phyloP scores from a whole-genome alignment of 2,113 vertebrate species.

The Corythornis cristatus region DNA sequence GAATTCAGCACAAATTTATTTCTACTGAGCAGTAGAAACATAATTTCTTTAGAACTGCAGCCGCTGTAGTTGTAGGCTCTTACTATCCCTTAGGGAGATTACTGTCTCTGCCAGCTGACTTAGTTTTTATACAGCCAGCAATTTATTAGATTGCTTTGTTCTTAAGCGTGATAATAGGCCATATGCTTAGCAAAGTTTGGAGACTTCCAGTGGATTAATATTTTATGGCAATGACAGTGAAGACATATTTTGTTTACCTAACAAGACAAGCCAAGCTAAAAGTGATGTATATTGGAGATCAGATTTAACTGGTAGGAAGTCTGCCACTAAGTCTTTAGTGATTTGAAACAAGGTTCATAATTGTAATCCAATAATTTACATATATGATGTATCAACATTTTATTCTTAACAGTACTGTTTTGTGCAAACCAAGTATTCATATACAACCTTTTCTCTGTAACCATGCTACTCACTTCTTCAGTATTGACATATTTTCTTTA shows the following conservation, averaged over 20 bases:
- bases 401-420: constrained; percentile 10
- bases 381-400: constrained; percentile 51
- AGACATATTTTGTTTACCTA: constrained; percentile 88
- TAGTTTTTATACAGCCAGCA: constrained; percentile 81
- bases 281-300: constrained; percentile 72
- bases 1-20: constrained; percentile 77
- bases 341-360: constrained; percentile 60
- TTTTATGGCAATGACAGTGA: constrained; percentile 84
- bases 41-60: constrained; percentile 80
- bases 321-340: constrained; percentile 69
- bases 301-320: constrained; percentile 67
- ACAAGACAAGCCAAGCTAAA: constrained; percentile 80
- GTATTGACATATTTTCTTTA: not conserved
- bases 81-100: constrained; percentile 82
- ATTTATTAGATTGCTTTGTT: constrained; percentile 87
- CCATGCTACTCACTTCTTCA: not conserved
- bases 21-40: constrained; percentile 73
- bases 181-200: constrained; percentile 87
- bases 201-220: constrained; percentile 87
- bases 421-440: not conserved
- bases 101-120: constrained; percentile 83
- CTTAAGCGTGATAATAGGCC: constrained; percentile 87
- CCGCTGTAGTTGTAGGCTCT: constrained; percentile 79
- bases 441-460: not conserved
- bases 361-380: constrained; percentile 65